Conservation (phyloP, 2,113 vertebrate genomes). For the Elachura formosa region DNA sequence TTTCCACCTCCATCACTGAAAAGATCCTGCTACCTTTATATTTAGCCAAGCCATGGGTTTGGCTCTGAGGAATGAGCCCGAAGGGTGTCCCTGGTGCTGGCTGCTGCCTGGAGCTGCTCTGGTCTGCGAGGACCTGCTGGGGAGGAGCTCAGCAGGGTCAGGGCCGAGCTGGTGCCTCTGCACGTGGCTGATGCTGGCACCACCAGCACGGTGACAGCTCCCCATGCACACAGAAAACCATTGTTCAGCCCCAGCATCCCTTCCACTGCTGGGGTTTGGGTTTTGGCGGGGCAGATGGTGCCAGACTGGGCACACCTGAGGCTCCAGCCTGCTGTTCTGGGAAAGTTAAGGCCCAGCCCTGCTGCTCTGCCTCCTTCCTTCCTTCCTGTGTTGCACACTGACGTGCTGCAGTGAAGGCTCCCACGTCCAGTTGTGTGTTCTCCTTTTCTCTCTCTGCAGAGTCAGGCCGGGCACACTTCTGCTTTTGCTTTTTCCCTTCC, state of each 20-base stretch:
- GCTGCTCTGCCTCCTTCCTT: not conserved
- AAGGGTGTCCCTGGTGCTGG: not conserved
- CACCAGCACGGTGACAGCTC: not conserved
- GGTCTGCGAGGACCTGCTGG: not conserved
- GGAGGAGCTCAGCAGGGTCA: not conserved
- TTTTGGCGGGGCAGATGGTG: not conserved
- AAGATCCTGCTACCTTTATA: not conserved
- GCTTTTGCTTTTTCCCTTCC: not conserved
- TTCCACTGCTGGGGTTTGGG: rapidly evolving
- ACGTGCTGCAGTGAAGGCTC: not conserved
- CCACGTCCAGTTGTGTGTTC: not conserved
- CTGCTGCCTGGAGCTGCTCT: not conserved
- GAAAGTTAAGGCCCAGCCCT: not conserved
- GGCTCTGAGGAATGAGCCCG: not conserved
- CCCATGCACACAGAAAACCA: rapidly evolving
- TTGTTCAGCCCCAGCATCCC: rapidly evolving
- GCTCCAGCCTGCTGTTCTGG: not conserved
- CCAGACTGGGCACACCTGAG: not conserved
- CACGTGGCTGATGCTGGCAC: not conserved
- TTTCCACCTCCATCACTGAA: not conserved
- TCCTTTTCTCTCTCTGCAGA: rapidly evolving
- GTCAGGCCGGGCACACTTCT: not conserved
- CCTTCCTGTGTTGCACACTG: not conserved
- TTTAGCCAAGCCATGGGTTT: not conserved
- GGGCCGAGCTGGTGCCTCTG: not conserved